Evolutionary conservation across 2,113 vertebrate species (phyloP).

Genomic region (Crypturellus undulatus): DNA sequence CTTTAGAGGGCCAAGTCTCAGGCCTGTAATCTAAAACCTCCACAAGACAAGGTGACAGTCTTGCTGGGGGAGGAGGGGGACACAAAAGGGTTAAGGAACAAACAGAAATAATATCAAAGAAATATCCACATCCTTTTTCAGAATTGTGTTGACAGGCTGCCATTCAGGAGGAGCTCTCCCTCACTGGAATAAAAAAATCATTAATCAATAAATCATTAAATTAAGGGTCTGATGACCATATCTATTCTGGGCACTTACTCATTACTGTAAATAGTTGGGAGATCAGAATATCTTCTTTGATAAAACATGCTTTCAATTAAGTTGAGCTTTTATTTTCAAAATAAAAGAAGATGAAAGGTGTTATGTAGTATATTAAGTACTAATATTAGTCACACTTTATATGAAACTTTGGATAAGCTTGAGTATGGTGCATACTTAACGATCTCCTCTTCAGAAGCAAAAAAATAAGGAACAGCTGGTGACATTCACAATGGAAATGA

Average conservation of each 20-base stretch:
- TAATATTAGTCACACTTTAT: conserved; percentile 35
- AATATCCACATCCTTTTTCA: conserved; percentile 12
- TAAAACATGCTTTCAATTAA: background rate
- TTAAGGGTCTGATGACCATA: background rate
- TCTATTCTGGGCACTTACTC: conserved; percentile 9
- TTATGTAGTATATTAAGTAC: conserved; percentile 37
- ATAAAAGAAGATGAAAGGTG: conserved; percentile 22
- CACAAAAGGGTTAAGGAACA: background rate
- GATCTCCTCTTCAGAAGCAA: conserved; percentile 15
- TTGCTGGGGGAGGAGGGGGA: background rate
- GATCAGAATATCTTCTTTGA: background rate
- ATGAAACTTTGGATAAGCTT: background rate
- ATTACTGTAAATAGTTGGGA: background rate
- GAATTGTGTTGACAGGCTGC: conserved; percentile 17
- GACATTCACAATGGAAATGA: background rate
- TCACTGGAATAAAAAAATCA: conserved; percentile 32
- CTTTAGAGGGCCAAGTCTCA: background rate
- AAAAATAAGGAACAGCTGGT: background rate
- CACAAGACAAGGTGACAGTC: background rate
- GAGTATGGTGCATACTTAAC: background rate
- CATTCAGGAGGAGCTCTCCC: conserved; percentile 1
- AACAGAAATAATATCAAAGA: background rate
- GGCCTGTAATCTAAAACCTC: background rate
- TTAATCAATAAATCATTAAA: conserved; percentile 60
- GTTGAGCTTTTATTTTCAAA: conserved; percentile 45